Conservation (phyloP, 1,140 invertebrate species). For the Sarcophaga peregrina region DNA sequence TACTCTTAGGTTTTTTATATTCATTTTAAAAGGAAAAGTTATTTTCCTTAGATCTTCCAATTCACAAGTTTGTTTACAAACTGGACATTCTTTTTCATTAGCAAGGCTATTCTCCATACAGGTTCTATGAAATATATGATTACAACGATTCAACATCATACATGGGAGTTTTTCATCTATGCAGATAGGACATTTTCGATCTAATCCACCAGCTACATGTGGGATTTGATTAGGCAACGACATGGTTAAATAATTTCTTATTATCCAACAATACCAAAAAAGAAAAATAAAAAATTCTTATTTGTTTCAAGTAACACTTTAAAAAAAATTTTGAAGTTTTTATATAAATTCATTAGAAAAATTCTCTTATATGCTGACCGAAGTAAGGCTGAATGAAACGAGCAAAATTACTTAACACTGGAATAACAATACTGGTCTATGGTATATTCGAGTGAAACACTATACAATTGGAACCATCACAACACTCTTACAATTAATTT, state of each 20-base stretch:
- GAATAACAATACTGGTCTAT: too few relatives aligned
- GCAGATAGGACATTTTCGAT: neutral
- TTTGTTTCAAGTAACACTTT: neutral
- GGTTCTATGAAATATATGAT: neutral
- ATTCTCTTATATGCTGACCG: neutral
- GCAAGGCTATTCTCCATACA: neutral
- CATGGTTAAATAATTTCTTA: neutral
- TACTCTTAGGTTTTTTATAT: neutral
- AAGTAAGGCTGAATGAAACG: neutral
- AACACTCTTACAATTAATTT: too few relatives aligned
- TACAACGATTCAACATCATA: neutral
- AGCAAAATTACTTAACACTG: neutral
- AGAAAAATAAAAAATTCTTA: neutral
- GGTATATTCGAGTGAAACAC: too few relatives aligned
- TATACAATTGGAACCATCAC: too few relatives aligned
- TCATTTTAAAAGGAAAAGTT: neutral
- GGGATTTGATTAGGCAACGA: neutral
- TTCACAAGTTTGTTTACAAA: neutral
- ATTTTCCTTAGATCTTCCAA: neutral
- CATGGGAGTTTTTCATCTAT: neutral
- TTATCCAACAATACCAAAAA: neutral
- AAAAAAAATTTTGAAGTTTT: neutral
- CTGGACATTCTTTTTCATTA: neutral
- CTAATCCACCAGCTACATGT: too few relatives aligned
- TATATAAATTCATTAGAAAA: neutral